Conservation (phyloP, 2,888 invertebrate species). For the Belgica antarctica region DNA sequence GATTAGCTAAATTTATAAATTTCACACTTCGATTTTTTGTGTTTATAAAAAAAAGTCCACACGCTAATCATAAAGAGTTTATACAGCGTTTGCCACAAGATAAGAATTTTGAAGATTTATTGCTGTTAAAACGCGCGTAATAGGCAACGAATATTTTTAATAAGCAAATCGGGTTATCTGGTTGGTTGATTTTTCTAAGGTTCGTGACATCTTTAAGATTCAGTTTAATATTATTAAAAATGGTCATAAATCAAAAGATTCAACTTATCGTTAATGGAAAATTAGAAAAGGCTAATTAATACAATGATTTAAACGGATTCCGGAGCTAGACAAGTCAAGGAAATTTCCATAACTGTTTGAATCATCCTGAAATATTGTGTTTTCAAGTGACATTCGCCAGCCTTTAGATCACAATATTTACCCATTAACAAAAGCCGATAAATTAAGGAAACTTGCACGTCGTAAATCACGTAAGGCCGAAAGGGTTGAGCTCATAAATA, state of each 20-base stretch:
- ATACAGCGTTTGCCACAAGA: too few species aligned
- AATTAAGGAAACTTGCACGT: not conserved
- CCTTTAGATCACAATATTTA: conserved; percentile 26
- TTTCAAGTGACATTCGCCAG: not conserved
- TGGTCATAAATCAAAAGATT: too few species aligned
- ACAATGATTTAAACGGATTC: not conserved
- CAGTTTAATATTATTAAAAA: too few species aligned
- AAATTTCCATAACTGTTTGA: not conserved
- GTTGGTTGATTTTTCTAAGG: too few species aligned
- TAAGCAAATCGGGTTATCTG: too few species aligned
- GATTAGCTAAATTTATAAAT: conserved; percentile 27
- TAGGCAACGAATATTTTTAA: too few species aligned
- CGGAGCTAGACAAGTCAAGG: not conserved
- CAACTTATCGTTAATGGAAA: too few species aligned
- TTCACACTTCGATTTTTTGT: conserved; percentile 34
- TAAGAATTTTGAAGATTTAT: too few species aligned
- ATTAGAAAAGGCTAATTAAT: not conserved
- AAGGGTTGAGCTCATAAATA: not conserved
- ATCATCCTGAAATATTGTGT: not conserved
- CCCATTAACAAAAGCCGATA: not conserved
- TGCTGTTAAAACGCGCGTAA: too few species aligned
- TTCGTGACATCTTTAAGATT: too few species aligned
- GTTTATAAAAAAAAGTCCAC: too few species aligned
- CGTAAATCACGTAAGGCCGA: conserved; percentile 4
- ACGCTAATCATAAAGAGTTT: too few species aligned